Evolutionary conservation across 2,888 invertebrate species (phyloP).

Genomic region (Eupithecia subumbrata): DNA sequence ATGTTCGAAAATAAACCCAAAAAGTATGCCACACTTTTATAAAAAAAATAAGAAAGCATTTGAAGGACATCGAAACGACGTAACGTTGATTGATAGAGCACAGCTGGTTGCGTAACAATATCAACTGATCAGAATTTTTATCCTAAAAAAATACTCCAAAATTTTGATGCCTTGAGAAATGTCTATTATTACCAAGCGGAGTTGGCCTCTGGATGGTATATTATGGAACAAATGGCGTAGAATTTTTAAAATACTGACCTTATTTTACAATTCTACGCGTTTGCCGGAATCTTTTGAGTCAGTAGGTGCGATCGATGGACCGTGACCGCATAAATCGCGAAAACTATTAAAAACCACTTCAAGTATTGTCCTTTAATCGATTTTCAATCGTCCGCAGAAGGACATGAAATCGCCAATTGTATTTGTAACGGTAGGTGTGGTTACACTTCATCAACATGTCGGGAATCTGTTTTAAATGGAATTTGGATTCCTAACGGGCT

Average conservation of each 20-base stretch:
- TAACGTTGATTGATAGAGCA: conserved; percentile 69
- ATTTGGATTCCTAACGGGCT: conserved; percentile 74
- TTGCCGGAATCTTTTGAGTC: conserved; percentile 56
- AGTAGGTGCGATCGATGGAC: conserved; percentile 73
- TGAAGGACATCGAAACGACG: conserved; percentile 38
- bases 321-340: conserved; percentile 69
- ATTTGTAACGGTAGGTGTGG: conserved; percentile 72
- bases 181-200: neutral
- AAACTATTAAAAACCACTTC: conserved; percentile 72
- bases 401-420: conserved; percentile 46
- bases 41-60: conserved; percentile 30
- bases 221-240: conserved; percentile 25
- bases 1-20: neutral
- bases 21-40: conserved; percentile 14
- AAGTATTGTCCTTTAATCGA: conserved; percentile 63
- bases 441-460: conserved; percentile 62
- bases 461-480: conserved; percentile 70
- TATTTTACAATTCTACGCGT: conserved; percentile 9
- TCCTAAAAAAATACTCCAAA: conserved; percentile 68
- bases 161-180: conserved; percentile 8
- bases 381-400: conserved; percentile 57
- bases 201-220: conserved; percentile 15
- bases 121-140: conserved; percentile 59
- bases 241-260: conserved; percentile 20
- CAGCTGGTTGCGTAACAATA: conserved; percentile 74